Percentiles rank a stretch among this genome's conserved stretches.
These are phyloP conservation scores for Chiridota heheva DNA, from an alignment of 35 echinoderm and acorn worm genomes.

Conservation along the genomic window DNA sequence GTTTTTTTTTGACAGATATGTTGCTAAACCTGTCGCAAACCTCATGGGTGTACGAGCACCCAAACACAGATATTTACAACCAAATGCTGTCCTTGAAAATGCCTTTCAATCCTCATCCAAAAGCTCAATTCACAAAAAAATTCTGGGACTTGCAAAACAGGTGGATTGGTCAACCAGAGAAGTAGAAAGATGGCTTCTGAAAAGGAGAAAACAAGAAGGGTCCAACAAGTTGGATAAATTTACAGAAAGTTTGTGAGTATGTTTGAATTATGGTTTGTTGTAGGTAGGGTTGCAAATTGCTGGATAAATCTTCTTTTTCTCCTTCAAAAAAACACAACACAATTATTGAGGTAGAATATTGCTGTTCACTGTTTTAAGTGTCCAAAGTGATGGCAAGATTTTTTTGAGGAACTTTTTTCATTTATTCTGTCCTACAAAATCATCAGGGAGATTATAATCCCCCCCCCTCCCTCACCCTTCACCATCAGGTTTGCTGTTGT, in stretches of 20 bases:
- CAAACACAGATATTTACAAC: conserved; percentile 19
- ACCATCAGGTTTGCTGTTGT: no score
- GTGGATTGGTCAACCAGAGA: conserved; percentile 77
- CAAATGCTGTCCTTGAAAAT: conserved; percentile 91
- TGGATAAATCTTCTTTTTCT: no score
- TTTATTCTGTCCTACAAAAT: no score
- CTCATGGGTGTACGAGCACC: conserved; percentile 26
- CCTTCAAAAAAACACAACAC: no score
- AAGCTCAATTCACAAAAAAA: conserved; percentile 46
- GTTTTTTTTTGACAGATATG: conserved; percentile 43
- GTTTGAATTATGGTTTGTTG: not conserved
- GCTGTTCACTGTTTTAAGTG: no score
- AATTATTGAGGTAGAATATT: no score
- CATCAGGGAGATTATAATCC: no score
- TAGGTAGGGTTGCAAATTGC: not conserved
- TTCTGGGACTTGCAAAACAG: conserved; percentile 90
- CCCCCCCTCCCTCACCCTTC: no score
- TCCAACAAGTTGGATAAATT: conserved; percentile 80
- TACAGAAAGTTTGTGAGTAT: conserved; percentile 76
- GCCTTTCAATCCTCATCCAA: conserved; percentile 61
- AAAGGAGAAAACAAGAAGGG: conserved; percentile 65
- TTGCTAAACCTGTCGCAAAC: conserved; percentile 55
- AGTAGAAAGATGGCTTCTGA: conserved; percentile 79
- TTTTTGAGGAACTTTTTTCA: no score
- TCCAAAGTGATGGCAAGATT: no score